Base-by-base conservation (phyloP, 1,140 invertebrate species). In the Dendrolimus punctatus region DNA sequence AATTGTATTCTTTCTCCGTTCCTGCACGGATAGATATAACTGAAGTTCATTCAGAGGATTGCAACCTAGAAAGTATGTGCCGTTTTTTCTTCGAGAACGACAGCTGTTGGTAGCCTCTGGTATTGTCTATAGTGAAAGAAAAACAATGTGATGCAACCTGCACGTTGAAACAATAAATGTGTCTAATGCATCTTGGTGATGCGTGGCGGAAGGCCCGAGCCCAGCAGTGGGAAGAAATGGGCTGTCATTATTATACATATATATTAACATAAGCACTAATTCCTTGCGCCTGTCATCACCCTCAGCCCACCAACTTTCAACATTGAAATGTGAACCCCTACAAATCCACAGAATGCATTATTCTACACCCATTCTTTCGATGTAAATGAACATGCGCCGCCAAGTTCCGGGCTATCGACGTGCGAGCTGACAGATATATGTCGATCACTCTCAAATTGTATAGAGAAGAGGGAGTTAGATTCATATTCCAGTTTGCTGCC, bases 401-500 rank as follows among this genome's bases (percentile, higher is more conserved):
- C 40, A 40, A 40, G 49, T 50, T 50, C 49, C 49, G 49, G 49
- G 49, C 49, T 50, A 39, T 50, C 39, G 10, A 40, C 36, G 39
- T 41, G 52, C 37, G 43, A 46, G 46, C 23, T 52, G 41, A 46
- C 36, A 38, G 10, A n/a, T 59, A 48, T 69, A 62, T 59, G 64
- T 64, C 53, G 66, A 60, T 58, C 52, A 43, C 42, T 37, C 6
- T 39, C 41, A 46, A 58, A 65, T 40, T 53, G 44, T 50, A 48
- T 59, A 49, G 43, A 69, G 57, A 55, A 53, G 68, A 73, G 45
- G 59, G 64, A 56, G 71, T 76, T 53, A 57, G 67, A 38, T 47
- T 46, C 62, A 54, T 51, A 43, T 60, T 54, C 43, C 57, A 67
- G 65, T 66, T 69, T 73, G 69, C 66, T 62, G 67, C 61, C 67